Conservation (phyloP, 2,797 vertebrate genomes). For the Brachymystax lenok region DNA sequence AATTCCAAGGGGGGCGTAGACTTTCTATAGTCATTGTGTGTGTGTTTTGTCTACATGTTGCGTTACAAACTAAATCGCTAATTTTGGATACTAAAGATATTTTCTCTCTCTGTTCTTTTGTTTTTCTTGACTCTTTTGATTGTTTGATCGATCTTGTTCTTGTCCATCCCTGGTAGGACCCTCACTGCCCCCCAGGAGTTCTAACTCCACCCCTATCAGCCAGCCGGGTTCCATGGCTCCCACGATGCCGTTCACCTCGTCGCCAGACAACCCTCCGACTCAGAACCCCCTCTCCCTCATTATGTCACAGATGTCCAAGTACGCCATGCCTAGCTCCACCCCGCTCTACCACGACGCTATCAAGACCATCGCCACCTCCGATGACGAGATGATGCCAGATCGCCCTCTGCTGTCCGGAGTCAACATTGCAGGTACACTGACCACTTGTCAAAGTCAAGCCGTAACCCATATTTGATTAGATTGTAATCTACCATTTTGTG, state of each 20-base stretch:
- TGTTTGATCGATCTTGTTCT: background rate
- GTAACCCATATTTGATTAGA: too few relatives aligned
- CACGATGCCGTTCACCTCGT: slow-evolving; percentile 87
- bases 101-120: background rate
- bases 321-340: slow-evolving; percentile 96
- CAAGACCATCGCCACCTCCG: slow-evolving; percentile 97
- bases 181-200: slow-evolving; percentile 82
- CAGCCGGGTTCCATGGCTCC: slow-evolving; percentile 85
- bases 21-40: background rate
- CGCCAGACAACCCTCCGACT: slow-evolving; percentile 84
- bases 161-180: slow-evolving; percentile 63
- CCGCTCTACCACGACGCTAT: slow-evolving; percentile 98
- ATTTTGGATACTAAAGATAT: background rate
- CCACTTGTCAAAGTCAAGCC: background rate
- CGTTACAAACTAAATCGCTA: background rate
- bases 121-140: background rate
- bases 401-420: slow-evolving; percentile 88
- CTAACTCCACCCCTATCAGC: slow-evolving; percentile 84
- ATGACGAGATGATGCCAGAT: slow-evolving; percentile 93
- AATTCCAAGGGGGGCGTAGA: too few relatives aligned
- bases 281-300: slow-evolving; percentile 97
- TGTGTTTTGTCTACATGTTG: background rate
- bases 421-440: slow-evolving; percentile 82
- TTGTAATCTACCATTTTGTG: too few relatives aligned
- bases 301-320: slow-evolving; percentile 99